phyloP scores from a whole-genome alignment of 1,140 invertebrate species.

The Papilio glaucus region DNA sequence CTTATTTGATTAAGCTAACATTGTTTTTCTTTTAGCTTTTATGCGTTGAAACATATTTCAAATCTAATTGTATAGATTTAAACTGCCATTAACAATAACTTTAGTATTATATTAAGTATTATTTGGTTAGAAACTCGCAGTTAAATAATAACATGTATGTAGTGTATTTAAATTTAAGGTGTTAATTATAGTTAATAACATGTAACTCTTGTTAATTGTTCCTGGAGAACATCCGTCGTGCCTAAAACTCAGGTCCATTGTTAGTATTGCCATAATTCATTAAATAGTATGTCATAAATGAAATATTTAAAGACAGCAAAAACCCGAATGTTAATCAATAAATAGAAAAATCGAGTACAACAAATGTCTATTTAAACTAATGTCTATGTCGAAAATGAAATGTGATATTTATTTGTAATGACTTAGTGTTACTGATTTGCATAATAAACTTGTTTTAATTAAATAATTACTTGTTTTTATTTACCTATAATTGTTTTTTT shows the following conservation, averaged over 20 bases:
- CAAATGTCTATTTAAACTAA: neutral
- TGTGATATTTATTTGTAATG: conserved; percentile 16
- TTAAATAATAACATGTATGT: neutral
- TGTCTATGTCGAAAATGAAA: neutral
- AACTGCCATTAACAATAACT: conserved; percentile 8
- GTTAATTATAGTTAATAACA: neutral
- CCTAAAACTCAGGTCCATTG: too few species aligned
- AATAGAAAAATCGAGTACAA: neutral
- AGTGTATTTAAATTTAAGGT: too few species aligned
- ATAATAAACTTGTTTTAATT: conserved; percentile 13
- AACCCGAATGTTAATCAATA: neutral
- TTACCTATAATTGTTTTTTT: too few species aligned
- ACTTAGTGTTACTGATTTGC: neutral
- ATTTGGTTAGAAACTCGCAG: neutral
- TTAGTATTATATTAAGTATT: conserved; percentile 2
- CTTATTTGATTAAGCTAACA: too few species aligned
- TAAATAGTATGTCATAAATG: neutral
- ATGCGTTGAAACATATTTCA: too few species aligned
- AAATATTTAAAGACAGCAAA: neutral
- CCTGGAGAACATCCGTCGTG: neutral
- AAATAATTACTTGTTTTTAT: neutral
- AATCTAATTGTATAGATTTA: neutral
- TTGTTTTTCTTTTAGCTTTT: too few species aligned
- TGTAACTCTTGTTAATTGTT: neutral
- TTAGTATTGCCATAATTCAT: neutral